A percentile compares a stretch with the other conserved stretches of the same genome.
These are phyloP conservation scores for Carassius carassius DNA, from an alignment of 2,113 vertebrate genomes.

Conservation along the genomic window DNA sequence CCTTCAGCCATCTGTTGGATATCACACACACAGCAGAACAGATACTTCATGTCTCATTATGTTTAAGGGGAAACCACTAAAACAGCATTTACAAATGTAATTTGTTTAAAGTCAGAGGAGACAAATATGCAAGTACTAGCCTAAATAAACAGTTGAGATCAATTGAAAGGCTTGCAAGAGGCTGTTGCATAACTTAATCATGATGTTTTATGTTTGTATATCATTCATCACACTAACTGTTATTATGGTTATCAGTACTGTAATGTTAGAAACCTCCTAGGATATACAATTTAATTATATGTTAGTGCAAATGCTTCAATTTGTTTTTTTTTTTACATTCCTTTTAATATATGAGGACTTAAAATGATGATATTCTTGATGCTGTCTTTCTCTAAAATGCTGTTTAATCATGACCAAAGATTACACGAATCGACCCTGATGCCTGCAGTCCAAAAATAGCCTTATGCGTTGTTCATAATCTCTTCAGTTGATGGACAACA, in stretches of 20 bases:
- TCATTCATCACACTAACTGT: background rate
- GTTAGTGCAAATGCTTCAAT: background rate
- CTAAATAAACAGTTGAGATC: background rate
- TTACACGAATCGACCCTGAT: conserved; percentile 87
- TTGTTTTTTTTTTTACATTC: background rate
- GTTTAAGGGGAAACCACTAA: background rate
- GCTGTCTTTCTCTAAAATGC: conserved; percentile 58
- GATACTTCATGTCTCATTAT: conserved; percentile 16
- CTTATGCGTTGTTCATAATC: conserved; percentile 64
- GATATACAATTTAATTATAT: background rate
- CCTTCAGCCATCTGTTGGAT: conserved; percentile 61
- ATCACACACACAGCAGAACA: conserved; percentile 25
- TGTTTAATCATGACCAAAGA: conserved; percentile 83
- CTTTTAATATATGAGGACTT: background rate
- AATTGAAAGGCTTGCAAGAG: background rate
- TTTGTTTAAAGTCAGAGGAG: background rate
- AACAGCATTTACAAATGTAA: background rate
- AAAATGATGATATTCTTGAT: background rate
- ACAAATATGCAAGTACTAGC: background rate
- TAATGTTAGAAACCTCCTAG: background rate
- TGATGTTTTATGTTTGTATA: background rate
- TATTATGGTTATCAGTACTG: background rate
- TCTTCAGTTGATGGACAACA: conserved; percentile 63
- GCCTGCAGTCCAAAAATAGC: conserved; percentile 75
- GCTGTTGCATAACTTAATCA: background rate